phyloP scores from a whole-genome alignment of 2,888 invertebrate species.

The Colostygia pectinataria region DNA sequence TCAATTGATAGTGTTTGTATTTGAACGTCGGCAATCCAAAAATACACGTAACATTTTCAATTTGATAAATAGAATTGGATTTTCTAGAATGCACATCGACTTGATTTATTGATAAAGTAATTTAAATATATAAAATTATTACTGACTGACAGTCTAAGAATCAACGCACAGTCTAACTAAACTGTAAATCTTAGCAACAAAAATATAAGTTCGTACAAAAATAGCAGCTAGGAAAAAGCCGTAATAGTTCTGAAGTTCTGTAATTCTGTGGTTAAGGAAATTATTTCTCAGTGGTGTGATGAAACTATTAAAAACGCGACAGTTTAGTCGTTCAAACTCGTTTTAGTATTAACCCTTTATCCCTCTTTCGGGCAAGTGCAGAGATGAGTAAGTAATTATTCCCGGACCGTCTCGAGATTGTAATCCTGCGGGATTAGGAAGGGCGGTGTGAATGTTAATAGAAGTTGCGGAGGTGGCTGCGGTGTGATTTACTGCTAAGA shows the following conservation, averaged over 20 bases:
- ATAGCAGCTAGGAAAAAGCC: no score
- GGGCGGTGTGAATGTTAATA: constrained; percentile 81
- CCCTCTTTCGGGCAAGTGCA: constrained; percentile 54
- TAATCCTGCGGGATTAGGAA: constrained; percentile 80
- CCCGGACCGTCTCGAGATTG: constrained; percentile 73
- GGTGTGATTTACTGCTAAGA: constrained; percentile 81
- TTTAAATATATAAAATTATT: background rate
- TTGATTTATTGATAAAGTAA: constrained; percentile 35
- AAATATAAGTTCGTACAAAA: no score
- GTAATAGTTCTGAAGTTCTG: no score
- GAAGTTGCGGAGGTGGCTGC: constrained; percentile 74
- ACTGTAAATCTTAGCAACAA: no score
- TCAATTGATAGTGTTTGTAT: constrained; percentile 39
- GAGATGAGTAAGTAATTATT: constrained; percentile 79
- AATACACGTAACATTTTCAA: constrained; percentile 42
- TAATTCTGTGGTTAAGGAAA: no score
- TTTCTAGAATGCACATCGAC: constrained; percentile 33
- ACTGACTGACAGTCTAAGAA: no score
- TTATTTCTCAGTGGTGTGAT: background rate
- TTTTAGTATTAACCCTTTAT: constrained; percentile 43
- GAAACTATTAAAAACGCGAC: constrained; percentile 3
- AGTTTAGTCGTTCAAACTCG: constrained; percentile 47
- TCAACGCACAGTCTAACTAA: no score
- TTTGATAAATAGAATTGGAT: constrained; percentile 45
- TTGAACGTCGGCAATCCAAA: constrained; percentile 35